These are phyloP conservation scores for Neopipo cinnamomea DNA, from an alignment of 2,113 vertebrate genomes.

Conservation along the genomic window DNA sequence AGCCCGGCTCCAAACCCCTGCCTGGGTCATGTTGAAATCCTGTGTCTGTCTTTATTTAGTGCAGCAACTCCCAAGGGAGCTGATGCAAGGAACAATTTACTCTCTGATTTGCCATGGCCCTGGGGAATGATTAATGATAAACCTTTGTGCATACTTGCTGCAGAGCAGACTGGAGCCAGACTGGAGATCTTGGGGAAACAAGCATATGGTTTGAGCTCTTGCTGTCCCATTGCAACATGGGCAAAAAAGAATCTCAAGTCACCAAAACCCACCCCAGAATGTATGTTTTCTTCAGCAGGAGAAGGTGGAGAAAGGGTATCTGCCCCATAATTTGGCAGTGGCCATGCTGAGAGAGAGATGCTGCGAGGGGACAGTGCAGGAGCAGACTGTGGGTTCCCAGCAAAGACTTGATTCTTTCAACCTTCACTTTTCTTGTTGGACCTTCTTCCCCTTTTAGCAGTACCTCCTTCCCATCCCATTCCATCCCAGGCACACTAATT, in stretches of 20 bases:
- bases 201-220: slow-evolving; percentile 17
- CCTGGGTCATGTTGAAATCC: slow-evolving; percentile 3
- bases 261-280: slow-evolving; percentile 8
- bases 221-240: neutral
- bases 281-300: neutral
- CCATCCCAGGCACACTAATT: neutral
- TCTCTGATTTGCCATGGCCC: slow-evolving; percentile 16
- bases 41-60: slow-evolving; percentile 3
- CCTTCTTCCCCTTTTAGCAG: neutral
- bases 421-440: neutral
- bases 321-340: neutral
- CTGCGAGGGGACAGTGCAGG: rapidly evolving
- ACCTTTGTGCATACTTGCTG: slow-evolving; percentile 47
- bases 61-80: neutral
- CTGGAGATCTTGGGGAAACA: slow-evolving; percentile 21
- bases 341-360: neutral
- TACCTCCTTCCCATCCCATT: neutral
- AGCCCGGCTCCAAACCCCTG: neutral
- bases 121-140: neutral
- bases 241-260: slow-evolving; percentile 5
- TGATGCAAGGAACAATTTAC: slow-evolving; percentile 51
- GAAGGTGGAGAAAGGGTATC: slow-evolving; percentile 1
- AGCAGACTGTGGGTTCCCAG: neutral
- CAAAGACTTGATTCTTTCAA: slow-evolving; percentile 69
- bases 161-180: slow-evolving; percentile 17